phyloP scores from a whole-genome alignment of 2,888 invertebrate species.

The Unio pictorum region DNA sequence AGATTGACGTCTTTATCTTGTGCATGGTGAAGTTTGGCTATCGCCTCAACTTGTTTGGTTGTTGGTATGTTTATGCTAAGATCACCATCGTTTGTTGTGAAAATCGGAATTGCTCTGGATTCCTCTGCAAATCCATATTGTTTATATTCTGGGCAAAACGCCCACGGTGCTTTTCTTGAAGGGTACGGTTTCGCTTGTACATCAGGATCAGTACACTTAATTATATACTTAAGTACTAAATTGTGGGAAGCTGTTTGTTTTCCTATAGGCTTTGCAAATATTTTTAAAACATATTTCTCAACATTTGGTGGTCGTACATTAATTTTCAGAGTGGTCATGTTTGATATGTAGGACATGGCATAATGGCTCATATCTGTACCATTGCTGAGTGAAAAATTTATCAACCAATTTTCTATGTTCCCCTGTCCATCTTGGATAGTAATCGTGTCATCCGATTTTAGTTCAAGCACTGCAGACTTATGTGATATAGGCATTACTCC shows the following conservation, averaged over 20 bases:
- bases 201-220: conserved; percentile 7
- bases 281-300: too few relatives aligned
- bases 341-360: too few relatives aligned
- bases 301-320: too few relatives aligned
- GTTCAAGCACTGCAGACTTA: conserved; percentile 1
- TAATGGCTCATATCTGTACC: too few relatives aligned
- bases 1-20: conserved; percentile 4
- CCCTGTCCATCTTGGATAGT: background rate
- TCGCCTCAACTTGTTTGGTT: conserved; percentile 10
- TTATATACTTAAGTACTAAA: conserved; percentile 1
- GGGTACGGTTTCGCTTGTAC: background rate
- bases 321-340: too few relatives aligned
- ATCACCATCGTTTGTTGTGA: conserved; percentile 8
- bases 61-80: conserved; percentile 7
- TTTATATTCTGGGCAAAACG: conserved; percentile 7
- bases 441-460: conserved; percentile 7
- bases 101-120: background rate
- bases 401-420: background rate
- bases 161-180: conserved; percentile 8
- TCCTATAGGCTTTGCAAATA: too few relatives aligned
- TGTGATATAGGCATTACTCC: conserved; percentile 12
- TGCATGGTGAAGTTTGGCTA: conserved; percentile 10
- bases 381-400: too few relatives aligned
- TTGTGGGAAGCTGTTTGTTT: too few relatives aligned
- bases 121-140: conserved; percentile 14